These are phyloP conservation scores for Drosophila sulfurigaster DNA, from an alignment of 1,140 invertebrate genomes.

Conservation along the genomic window DNA sequence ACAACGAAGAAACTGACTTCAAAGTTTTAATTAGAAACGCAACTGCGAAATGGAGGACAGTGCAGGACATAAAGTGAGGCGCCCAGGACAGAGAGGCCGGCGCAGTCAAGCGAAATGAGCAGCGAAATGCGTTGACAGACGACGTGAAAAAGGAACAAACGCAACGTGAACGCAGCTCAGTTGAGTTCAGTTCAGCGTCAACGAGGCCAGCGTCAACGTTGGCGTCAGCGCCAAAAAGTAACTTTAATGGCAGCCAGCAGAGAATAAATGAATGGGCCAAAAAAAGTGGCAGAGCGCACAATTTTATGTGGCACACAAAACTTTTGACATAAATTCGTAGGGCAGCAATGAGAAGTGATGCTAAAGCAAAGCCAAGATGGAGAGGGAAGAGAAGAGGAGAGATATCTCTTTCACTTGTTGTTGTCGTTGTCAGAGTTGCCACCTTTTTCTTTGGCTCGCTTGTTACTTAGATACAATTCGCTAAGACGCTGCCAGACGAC, in stretches of 20 bases:
- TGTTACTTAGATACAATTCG: constrained; percentile 49
- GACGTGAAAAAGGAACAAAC: constrained; percentile 32
- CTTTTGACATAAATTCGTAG: constrained; percentile 79
- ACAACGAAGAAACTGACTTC: constrained; percentile 19
- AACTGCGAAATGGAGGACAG: constrained; percentile 56
- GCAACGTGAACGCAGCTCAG: constrained; percentile 13
- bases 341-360: constrained; percentile 74
- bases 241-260: constrained; percentile 72
- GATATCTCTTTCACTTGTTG: constrained; percentile 2
- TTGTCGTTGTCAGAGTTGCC: constrained; percentile 53
- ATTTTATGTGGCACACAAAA: constrained; percentile 64
- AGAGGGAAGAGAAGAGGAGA: constrained; percentile 4
- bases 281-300: constrained; percentile 43
- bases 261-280: constrained; percentile 41
- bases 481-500: constrained; percentile 63
- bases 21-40: constrained; percentile 82
- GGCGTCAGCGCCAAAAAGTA: constrained; percentile 69
- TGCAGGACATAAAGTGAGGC: constrained; percentile 13
- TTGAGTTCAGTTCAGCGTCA: constrained; percentile 40
- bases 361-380: constrained; percentile 1
- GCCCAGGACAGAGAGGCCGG: background rate
- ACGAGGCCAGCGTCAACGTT: constrained; percentile 57
- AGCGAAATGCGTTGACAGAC: constrained; percentile 77
- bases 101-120: constrained; percentile 77
- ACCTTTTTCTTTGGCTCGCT: constrained; percentile 46